These are phyloP conservation scores for Regulus satrapa DNA, from an alignment of 2,113 vertebrate species.

Conservation along the genomic window DNA sequence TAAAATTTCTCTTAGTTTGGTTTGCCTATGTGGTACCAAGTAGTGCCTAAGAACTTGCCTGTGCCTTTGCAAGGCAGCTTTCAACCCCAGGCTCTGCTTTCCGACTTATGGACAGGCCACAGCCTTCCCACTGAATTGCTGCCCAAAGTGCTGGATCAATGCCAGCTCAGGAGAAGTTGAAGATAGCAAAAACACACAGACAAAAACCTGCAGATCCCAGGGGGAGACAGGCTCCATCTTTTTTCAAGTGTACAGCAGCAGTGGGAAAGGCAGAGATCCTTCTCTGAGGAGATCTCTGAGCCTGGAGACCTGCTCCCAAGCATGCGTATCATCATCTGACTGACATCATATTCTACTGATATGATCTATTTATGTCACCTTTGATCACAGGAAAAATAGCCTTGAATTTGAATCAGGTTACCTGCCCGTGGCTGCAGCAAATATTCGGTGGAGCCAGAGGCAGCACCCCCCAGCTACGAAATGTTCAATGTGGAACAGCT, in stretches of 20 bases:
- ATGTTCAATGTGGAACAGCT: neutral
- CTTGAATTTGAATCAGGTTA: neutral
- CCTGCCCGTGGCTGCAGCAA: neutral
- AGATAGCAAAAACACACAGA: neutral
- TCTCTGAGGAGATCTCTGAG: neutral
- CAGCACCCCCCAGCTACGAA: neutral
- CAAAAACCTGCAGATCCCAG: neutral
- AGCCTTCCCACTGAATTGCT: neutral
- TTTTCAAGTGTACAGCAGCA: neutral
- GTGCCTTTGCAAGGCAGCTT: neutral
- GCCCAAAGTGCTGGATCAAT: neutral
- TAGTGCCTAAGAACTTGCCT: neutral
- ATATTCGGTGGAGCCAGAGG: neutral
- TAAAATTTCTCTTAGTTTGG: neutral
- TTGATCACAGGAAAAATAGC: neutral
- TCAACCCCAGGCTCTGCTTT: neutral
- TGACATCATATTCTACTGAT: neutral
- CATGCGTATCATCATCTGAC: neutral
- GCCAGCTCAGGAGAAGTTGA: neutral
- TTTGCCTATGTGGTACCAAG: neutral
- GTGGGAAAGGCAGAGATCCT: neutral
- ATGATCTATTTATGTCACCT: neutral
- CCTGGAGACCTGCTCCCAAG: neutral
- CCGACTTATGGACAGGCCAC: neutral
- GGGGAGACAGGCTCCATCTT: neutral